Base-by-base conservation (phyloP, 2,113 vertebrate species). In the Gymnorhina tibicen region DNA sequence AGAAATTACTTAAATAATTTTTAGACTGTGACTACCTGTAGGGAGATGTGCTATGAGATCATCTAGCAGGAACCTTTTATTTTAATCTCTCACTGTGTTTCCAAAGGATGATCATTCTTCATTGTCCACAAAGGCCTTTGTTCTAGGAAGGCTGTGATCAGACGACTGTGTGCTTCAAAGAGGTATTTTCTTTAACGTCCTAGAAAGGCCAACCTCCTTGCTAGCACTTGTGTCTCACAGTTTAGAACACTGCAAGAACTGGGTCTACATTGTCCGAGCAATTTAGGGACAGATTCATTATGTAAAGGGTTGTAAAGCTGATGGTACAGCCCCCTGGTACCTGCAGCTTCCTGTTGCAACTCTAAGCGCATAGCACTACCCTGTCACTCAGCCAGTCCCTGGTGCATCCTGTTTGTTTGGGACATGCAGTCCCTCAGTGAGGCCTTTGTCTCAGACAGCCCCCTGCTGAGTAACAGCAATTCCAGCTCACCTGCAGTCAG, bases 41-140 rank as follows among this genome's bases (percentile, higher is more conserved):
- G 76, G 33, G 79, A 95, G 46, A 64, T 73, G 90, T 6, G 21
- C 35, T 77, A 60, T 82, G 15, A 23, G 58, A 47, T 95, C 67
- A 69, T 56, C 78, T 70, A 88, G 47, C 70, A 93, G 47, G 64
- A 95, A 55, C 39, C 18, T 87, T 56, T 87, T 93, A 35, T 67
- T 92, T 79, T 55, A 77, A 37, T 87, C 67, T 91, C 47, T 95
- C 75, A 46, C 53, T 91, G 68, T 78, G 66, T 87, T 93, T 95
- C 73, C 85, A 92, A 85, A 94, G 89, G 78, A 77, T 19, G 55
- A 49, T 66, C 78, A 23, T 66, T 39, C 92, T 89, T 64, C 63
- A 52, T 46, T 91, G 62, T 32, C 42, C 85, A 42, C 68, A 83
- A 86, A 81, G 33, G 64, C 39, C 50, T 20, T 63, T 59, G 20